Conservation (phyloP, 2,113 vertebrate species). For the Tachysurus fulvidraco region DNA sequence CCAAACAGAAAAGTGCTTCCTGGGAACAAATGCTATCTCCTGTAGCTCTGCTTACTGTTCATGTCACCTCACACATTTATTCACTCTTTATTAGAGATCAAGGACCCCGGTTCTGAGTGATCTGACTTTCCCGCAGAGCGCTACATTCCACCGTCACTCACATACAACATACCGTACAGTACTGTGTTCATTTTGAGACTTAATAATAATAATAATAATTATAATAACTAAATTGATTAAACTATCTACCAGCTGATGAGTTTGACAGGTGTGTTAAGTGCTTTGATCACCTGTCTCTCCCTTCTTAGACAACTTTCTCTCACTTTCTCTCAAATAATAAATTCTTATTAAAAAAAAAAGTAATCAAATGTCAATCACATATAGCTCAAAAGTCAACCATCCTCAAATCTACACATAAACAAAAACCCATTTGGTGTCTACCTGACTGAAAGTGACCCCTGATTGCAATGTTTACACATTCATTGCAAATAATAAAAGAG, state of each 20-base stretch:
- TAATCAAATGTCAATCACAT: constrained; percentile 21
- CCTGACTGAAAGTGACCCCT: constrained; percentile 62
- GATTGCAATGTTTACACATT: constrained; percentile 67
- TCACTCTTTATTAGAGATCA: constrained; percentile 83
- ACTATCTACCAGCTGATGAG: constrained; percentile 72
- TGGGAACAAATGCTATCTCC: constrained; percentile 62
- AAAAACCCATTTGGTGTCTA: constrained; percentile 57
- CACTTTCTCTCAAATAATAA: constrained; percentile 37
- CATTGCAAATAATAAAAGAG: constrained; percentile 52
- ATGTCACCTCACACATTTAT: constrained; percentile 81
- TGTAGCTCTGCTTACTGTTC: constrained; percentile 28
- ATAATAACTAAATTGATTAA: constrained; percentile 40
- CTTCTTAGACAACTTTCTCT: constrained; percentile 59
- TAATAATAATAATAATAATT: constrained; percentile 41
- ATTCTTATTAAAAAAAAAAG: constrained; percentile 26
- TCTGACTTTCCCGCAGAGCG: constrained; percentile 67
- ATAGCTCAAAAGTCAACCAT: constrained; percentile 48
- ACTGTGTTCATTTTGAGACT: constrained; percentile 82
- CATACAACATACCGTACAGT: constrained; percentile 96
- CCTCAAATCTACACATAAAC: constrained; percentile 57
- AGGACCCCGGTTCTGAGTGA: constrained; percentile 48
- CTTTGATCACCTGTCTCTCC: constrained; percentile 78
- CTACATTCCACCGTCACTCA: constrained; percentile 63
- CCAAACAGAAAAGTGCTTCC: constrained; percentile 76
- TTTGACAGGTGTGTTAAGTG: constrained; percentile 86